These are phyloP conservation scores for Egretta garzetta DNA, from an alignment of 2,113 vertebrate genomes.

Conservation along the genomic window DNA sequence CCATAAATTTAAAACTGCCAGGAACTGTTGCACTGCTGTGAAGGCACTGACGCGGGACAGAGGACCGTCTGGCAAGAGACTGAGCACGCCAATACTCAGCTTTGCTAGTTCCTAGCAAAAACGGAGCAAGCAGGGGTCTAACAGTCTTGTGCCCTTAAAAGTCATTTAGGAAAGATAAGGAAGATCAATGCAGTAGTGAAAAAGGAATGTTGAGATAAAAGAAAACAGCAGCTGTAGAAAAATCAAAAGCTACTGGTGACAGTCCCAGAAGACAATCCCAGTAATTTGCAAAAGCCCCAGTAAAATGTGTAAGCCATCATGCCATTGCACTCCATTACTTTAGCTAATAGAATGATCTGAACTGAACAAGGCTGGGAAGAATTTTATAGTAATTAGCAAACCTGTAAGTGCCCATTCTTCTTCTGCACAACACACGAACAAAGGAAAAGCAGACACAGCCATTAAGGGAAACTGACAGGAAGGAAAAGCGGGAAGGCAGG, in stretches of 20 bases:
- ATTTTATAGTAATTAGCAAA: slow-evolving; percentile 50
- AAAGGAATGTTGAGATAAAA: neutral
- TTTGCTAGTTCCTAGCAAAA: neutral
- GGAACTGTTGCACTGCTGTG: neutral
- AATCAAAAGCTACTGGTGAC: slow-evolving; percentile 39
- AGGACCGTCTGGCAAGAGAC: neutral
- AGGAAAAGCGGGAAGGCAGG: neutral
- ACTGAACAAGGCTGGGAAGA: slow-evolving; percentile 15
- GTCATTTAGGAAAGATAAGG: neutral
- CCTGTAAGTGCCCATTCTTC: slow-evolving; percentile 31
- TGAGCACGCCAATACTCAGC: neutral
- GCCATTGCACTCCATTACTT: slow-evolving; percentile 37
- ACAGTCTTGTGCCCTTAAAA: neutral
- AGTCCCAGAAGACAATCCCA: neutral
- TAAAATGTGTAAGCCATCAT: neutral
- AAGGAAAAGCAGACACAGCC: slow-evolving; percentile 8
- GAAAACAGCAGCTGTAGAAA: slow-evolving; percentile 20
- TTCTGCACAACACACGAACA: neutral
- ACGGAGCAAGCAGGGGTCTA: neutral
- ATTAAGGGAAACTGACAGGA: neutral
- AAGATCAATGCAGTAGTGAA: neutral
- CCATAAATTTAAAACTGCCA: neutral
- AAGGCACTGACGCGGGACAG: neutral
- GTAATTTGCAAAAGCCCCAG: neutral
- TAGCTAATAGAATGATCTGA: slow-evolving; percentile 30